phyloP scores from a whole-genome alignment of 2,797 vertebrate species.

The Percopsis omiscomaycus region DNA sequence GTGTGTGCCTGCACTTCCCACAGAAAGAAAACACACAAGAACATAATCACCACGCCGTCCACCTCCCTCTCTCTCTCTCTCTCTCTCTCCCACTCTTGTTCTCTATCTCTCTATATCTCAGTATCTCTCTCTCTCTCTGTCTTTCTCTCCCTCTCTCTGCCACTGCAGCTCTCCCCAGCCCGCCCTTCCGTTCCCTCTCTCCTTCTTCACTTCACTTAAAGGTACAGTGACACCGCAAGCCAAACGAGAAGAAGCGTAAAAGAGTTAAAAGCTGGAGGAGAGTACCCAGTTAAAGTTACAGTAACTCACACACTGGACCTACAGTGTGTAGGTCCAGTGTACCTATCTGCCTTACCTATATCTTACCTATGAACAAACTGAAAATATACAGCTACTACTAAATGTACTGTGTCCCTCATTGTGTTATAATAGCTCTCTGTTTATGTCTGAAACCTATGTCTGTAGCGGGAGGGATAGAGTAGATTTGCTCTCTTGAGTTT shows the following conservation, averaged over 20 bases:
- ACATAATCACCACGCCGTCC: conserved; percentile 49
- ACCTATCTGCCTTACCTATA: not conserved
- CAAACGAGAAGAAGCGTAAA: conserved; percentile 8
- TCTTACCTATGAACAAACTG: too few relatives aligned
- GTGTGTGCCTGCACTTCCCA: conserved; percentile 61
- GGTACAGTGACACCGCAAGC: conserved; percentile 39
- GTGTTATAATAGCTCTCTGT: too few relatives aligned
- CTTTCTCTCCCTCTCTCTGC: conserved; percentile 31
- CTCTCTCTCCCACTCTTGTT: conserved; percentile 22
- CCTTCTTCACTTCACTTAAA: conserved; percentile 58
- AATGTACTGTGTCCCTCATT: too few relatives aligned
- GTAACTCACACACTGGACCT: conserved; percentile 3
- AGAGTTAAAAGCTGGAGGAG: not conserved
- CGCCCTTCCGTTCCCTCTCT: conserved; percentile 27
- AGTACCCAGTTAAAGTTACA: not conserved
- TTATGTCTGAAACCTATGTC: too few relatives aligned
- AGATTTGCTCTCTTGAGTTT: too few relatives aligned
- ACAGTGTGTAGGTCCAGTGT: too few relatives aligned
- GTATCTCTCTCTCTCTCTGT: conserved; percentile 5
- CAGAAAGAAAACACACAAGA: conserved; percentile 71
- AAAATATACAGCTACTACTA: too few relatives aligned
- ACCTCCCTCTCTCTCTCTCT: conserved; percentile 9
- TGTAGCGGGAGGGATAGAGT: too few relatives aligned
- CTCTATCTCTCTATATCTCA: conserved; percentile 6
- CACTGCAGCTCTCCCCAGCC: conserved; percentile 42